Evolutionary conservation across 2,888 invertebrate genomes (phyloP).

Genomic region (Phasia obesa): DNA sequence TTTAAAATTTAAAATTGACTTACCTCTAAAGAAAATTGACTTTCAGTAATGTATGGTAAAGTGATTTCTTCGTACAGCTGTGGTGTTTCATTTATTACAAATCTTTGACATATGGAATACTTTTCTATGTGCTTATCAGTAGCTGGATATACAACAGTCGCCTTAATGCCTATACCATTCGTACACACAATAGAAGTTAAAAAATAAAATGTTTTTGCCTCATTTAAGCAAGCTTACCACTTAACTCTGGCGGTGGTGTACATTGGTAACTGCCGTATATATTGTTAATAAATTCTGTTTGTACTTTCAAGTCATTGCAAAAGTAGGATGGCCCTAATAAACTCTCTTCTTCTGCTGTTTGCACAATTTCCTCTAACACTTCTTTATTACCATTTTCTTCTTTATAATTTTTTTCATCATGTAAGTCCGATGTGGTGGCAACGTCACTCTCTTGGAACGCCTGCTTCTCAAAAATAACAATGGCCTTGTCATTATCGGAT

Average conservation of each 20-base stretch:
- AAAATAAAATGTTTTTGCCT: neutral
- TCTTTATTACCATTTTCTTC: slow-evolving; percentile 30
- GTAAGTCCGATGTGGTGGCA: neutral
- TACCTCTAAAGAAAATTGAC: slow-evolving; percentile 92
- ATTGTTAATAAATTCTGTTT: slow-evolving; percentile 90
- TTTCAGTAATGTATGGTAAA: slow-evolving; percentile 88
- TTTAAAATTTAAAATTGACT: slow-evolving; percentile 63
- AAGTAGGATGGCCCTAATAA: slow-evolving; percentile 83
- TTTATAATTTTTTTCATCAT: neutral
- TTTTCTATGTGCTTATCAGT: slow-evolving; percentile 95
- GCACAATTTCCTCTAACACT: neutral
- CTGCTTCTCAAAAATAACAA: slow-evolving; percentile 91
- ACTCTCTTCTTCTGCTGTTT: neutral
- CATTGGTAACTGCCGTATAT: slow-evolving; percentile 92
- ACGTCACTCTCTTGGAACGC: slow-evolving; percentile 85
- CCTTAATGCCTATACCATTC: slow-evolving; percentile 88
- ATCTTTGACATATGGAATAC: slow-evolving; percentile 88
- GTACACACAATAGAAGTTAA: neutral
- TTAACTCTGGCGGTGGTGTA: slow-evolving; percentile 85
- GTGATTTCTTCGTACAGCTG: slow-evolving; percentile 91
- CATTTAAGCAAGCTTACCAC: slow-evolving; percentile 83
- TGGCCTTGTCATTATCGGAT: slow-evolving; percentile 85
- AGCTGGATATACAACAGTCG: slow-evolving; percentile 96
- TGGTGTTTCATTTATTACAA: slow-evolving; percentile 92
- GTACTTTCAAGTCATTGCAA: slow-evolving; percentile 84